Evolutionary conservation across 2,888 invertebrate species (phyloP).

Genomic region (Diplazon laetatorius): DNA sequence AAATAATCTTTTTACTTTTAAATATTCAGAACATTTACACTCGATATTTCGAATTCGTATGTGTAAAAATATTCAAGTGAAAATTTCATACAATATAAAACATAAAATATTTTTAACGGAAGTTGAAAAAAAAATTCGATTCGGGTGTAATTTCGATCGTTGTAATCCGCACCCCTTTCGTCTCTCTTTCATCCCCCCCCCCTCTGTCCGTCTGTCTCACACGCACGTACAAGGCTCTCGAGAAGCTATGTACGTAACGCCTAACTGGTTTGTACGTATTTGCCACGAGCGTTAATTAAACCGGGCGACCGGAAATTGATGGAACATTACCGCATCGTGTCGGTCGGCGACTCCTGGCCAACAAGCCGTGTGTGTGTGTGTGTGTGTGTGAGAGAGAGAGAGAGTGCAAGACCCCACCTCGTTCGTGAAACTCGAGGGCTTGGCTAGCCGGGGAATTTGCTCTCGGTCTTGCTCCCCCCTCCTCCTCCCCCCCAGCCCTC

Average conservation of each 20-base stretch:
- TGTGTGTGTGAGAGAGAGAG: no score
- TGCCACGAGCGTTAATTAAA: conserved; percentile 16
- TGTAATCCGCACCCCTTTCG: no score
- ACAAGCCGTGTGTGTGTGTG: no score
- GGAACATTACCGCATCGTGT: conserved; percentile 17
- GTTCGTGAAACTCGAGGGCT: conserved; percentile 12
- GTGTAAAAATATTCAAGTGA: no score
- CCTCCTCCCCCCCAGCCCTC: no score
- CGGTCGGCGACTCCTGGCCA: conserved; percentile 12
- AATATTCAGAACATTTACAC: no score
- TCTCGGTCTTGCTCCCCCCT: neutral
- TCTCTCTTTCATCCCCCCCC: neutral
- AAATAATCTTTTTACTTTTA: no score
- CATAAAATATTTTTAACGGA: no score
- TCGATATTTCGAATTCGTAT: no score
- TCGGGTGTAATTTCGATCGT: no score
- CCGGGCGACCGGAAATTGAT: conserved; percentile 24
- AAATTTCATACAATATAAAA: no score
- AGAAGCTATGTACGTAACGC: neutral
- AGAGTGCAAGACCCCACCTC: conserved; percentile 14
- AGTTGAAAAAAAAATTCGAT: no score
- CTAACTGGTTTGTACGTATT: conserved; percentile 2
- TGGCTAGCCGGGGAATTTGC: conserved; percentile 8
- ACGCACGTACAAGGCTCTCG: neutral
- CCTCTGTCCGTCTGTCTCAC: neutral